Evolutionary conservation across 2,113 vertebrate species (phyloP).

Genomic region (Gyps fulvus): DNA sequence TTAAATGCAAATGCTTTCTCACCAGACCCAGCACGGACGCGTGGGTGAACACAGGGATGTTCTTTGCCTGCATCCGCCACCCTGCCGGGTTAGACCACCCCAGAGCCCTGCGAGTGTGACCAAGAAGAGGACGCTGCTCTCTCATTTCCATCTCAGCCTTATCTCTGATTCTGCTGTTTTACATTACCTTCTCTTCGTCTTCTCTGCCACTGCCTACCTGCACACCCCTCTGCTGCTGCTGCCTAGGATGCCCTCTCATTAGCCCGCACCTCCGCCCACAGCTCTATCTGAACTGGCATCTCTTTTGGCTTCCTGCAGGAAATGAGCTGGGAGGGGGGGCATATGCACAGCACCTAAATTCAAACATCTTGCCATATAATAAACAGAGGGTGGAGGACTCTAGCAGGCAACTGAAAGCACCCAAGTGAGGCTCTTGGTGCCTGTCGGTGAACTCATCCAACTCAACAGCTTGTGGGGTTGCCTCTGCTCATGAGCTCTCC

Average conservation of each 20-base stretch:
- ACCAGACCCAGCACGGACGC: neutral
- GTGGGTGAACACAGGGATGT: neutral
- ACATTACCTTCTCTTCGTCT: neutral
- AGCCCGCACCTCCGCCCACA: neutral
- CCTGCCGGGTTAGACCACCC: neutral
- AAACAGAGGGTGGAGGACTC: neutral
- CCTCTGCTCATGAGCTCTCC: neutral
- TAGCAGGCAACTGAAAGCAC: neutral
- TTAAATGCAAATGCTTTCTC: neutral
- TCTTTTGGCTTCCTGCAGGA: neutral
- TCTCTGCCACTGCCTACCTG: neutral
- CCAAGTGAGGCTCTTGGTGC: neutral
- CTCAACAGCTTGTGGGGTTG: neutral
- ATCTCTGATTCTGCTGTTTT: neutral
- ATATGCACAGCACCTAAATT: neutral
- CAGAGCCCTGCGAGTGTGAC: neutral
- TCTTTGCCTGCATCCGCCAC: neutral
- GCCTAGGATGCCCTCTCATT: neutral
- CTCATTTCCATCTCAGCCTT: neutral
- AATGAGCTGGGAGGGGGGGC: neutral
- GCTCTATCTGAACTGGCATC: neutral
- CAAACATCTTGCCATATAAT: neutral
- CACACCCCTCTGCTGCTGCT: neutral
- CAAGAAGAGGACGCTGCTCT: neutral
- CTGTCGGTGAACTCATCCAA: accelerated